Conservation (phyloP, 1,140 invertebrate genomes). For the Phymorhynchus buccinoides region DNA sequence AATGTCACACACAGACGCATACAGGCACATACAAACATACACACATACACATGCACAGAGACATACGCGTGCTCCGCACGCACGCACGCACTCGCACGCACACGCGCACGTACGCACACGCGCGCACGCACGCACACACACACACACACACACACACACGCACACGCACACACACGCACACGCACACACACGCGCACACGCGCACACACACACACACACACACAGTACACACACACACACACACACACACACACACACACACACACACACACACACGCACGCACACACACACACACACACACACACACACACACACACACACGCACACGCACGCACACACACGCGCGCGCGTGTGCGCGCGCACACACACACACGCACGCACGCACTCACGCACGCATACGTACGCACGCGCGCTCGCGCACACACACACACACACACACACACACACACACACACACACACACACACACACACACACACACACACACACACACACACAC, state of each 20-base stretch:
- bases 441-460: background rate
- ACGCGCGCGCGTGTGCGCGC: background rate
- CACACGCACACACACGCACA: too few species aligned
- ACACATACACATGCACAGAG: background rate
- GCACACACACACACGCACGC: background rate
- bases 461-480: constrained; percentile 5
- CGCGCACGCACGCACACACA: too few species aligned
- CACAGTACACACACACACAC: too few species aligned
- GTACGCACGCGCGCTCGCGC: background rate
- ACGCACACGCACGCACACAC: background rate
- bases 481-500: background rate
- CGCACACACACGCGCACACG: too few species aligned
- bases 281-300: background rate
- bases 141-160: too few species aligned
- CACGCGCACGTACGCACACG: background rate
- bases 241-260: background rate
- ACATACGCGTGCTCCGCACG: background rate
- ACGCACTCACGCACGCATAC: background rate
- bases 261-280: background rate
- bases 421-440: background rate
- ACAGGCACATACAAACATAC: background rate
- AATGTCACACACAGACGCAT: too few species aligned
- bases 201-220: too few species aligned
- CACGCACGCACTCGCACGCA: background rate
- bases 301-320: background rate